Evolutionary conservation across 2,113 vertebrate species (phyloP).

Genomic region (Canis aureus): DNA sequence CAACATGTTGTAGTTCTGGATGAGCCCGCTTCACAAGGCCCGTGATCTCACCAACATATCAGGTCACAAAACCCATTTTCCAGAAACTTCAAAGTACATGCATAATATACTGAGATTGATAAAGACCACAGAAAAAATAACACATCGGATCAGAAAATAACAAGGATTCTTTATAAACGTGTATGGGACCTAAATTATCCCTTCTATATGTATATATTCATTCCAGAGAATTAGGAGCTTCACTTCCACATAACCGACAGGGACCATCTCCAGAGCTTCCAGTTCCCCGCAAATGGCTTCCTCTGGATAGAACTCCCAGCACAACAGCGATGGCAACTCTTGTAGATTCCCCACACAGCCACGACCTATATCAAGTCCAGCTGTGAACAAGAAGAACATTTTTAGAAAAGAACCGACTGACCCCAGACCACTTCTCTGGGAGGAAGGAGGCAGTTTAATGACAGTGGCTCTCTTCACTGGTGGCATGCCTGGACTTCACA

Average conservation of each 20-base stretch:
- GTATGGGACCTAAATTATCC: background rate
- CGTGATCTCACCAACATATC: background rate
- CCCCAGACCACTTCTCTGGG: background rate
- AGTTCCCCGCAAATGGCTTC: background rate
- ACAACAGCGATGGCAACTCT: background rate
- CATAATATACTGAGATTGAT: background rate
- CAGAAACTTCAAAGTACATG: conserved; percentile 26
- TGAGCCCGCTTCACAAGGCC: background rate
- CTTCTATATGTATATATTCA: background rate
- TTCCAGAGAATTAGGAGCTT: background rate
- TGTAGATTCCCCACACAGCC: background rate
- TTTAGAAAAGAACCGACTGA: conserved; percentile 44
- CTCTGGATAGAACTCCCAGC: background rate
- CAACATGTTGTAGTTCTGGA: background rate
- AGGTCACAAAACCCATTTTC: background rate
- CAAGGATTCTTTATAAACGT: conserved; percentile 67
- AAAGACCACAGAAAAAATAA: conserved; percentile 62
- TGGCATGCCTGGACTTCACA: background rate
- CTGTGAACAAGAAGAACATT: conserved; percentile 88
- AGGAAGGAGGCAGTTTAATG: background rate
- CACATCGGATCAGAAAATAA: conserved; percentile 44
- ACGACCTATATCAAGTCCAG: conserved; percentile 95
- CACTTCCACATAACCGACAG: background rate
- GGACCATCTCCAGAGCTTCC: background rate
- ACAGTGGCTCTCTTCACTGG: background rate